Evolutionary conservation across 2,113 vertebrate species (phyloP).

Genomic region (Platichthys stellatus): DNA sequence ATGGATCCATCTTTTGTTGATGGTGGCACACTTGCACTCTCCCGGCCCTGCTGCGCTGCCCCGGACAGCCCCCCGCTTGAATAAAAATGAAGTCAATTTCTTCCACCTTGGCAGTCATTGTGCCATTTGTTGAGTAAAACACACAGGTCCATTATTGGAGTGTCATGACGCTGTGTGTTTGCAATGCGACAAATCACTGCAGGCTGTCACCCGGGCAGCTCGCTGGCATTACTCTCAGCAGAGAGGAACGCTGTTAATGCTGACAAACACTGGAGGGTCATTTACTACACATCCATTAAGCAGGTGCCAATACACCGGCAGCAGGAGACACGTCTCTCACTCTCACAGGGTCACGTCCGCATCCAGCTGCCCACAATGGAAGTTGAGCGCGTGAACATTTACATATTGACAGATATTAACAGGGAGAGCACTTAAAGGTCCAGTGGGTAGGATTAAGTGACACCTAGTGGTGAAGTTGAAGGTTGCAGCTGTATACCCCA

Average conservation of each 20-base stretch:
- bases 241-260: constrained; percentile 72
- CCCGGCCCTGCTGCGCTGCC: constrained; percentile 85
- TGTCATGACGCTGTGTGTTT: constrained; percentile 72
- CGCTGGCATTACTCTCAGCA: constrained; percentile 78
- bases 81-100: constrained; percentile 75
- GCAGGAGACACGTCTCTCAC: constrained; percentile 61
- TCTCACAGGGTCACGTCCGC: constrained; percentile 58
- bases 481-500: too few relatives aligned
- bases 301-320: constrained; percentile 76
- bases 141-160: constrained; percentile 77
- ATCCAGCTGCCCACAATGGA: constrained; percentile 21
- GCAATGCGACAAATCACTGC: constrained; percentile 78
- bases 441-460: too few relatives aligned
- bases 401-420: background rate
- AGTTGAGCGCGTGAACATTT: background rate
- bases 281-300: constrained; percentile 83
- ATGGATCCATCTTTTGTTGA: constrained; percentile 85
- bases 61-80: constrained; percentile 84
- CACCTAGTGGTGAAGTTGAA: too few relatives aligned
- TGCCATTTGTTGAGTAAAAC: constrained; percentile 82
- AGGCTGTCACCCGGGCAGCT: constrained; percentile 59
- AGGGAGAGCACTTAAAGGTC: background rate
- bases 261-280: constrained; percentile 79
- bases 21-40: constrained; percentile 84
- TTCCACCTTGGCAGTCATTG: constrained; percentile 67